These are phyloP conservation scores for Griposia aprilina DNA, from an alignment of 2,888 invertebrate genomes.

Conservation along the genomic window DNA sequence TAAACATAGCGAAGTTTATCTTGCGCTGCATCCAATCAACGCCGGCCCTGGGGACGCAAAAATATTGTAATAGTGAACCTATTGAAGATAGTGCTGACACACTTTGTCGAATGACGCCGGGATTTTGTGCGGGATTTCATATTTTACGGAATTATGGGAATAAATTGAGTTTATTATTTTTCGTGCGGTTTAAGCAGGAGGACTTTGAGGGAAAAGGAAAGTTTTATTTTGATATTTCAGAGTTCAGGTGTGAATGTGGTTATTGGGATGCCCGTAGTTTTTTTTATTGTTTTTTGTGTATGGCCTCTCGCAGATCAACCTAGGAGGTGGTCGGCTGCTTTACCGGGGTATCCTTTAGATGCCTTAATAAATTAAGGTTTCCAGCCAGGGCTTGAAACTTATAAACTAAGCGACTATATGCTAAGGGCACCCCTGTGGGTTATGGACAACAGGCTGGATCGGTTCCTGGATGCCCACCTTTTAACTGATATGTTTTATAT, in stretches of 20 bases:
- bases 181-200: not conserved
- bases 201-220: not conserved
- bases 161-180: constrained; percentile 13
- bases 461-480: not conserved
- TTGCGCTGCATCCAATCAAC: constrained; percentile 81
- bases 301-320: too few species aligned
- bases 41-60: constrained; percentile 77
- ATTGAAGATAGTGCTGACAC: constrained; percentile 62
- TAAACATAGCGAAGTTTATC: constrained; percentile 76
- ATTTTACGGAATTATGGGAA: constrained; percentile 2
- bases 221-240: not conserved
- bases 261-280: too few species aligned
- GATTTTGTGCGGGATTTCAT: constrained; percentile 37
- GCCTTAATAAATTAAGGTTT: not conserved
- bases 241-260: not conserved
- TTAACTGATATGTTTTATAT: too few species aligned
- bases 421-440: not conserved
- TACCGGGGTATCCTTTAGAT: not conserved
- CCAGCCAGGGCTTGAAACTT: not conserved
- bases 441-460: not conserved
- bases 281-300: not conserved
- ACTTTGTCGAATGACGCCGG: constrained; percentile 52
- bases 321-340: not conserved
- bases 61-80: constrained; percentile 74
- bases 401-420: not conserved